Conservation (phyloP, 92 coral and sea anemone genomes). For the Zoanthus gigantus region DNA sequence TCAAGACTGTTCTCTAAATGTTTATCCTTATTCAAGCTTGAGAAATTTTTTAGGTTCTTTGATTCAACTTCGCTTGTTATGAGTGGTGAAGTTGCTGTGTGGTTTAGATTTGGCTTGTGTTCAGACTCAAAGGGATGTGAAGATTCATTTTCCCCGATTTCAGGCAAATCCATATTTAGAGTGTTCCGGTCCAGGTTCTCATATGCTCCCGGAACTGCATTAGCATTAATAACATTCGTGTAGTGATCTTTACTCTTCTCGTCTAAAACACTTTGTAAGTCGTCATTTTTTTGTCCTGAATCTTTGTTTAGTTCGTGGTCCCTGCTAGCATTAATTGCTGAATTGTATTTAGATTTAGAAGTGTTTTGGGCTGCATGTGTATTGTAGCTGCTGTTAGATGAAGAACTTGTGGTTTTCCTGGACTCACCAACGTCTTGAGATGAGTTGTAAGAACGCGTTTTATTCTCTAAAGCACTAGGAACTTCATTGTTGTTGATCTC, state of each 20-base stretch:
- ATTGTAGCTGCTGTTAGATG: background rate
- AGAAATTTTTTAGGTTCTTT: too few species aligned
- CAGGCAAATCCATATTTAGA: background rate
- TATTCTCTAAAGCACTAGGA: conserved; percentile 10
- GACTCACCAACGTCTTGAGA: background rate
- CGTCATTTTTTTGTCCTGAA: background rate
- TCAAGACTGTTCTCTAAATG: background rate
- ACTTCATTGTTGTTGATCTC: conserved; percentile 16
- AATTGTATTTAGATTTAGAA: background rate
- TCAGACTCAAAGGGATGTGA: background rate
- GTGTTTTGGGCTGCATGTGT: background rate
- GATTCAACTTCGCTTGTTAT: background rate
- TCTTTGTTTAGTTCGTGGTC: background rate
- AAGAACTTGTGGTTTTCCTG: background rate
- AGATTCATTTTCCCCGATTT: background rate
- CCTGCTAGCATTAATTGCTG: background rate
- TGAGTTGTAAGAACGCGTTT: background rate
- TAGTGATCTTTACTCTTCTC: background rate
- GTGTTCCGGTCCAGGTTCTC: conserved; percentile 7
- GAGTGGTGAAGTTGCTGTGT: background rate
- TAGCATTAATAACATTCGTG: background rate
- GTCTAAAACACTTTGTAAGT: background rate
- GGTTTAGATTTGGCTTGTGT: background rate
- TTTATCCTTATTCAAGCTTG: background rate
- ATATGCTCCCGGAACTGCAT: conserved; percentile 24